phyloP scores from a whole-genome alignment of 2,888 invertebrate species.

The Cecidostiba fungosa region DNA sequence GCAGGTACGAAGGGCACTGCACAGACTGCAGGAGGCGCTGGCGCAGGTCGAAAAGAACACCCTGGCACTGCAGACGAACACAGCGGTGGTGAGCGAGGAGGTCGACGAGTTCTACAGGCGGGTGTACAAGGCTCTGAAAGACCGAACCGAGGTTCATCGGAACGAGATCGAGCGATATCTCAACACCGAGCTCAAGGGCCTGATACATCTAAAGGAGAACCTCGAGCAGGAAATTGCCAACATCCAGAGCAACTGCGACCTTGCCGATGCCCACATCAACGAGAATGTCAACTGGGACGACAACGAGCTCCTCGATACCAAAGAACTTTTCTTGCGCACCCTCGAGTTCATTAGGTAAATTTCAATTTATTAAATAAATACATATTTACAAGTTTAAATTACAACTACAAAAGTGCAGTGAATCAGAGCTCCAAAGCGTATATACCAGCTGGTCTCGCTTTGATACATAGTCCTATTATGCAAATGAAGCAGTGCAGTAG shows the following conservation, averaged over 20 bases:
- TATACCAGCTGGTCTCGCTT: too few species aligned
- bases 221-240: slow-evolving; percentile 97
- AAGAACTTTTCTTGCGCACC: slow-evolving; percentile 97
- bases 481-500: too few species aligned
- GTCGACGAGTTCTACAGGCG: slow-evolving; percentile 95
- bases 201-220: slow-evolving; percentile 94
- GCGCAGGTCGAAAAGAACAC: slow-evolving; percentile 94
- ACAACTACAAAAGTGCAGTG: too few species aligned
- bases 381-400: too few species aligned
- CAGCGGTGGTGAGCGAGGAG: slow-evolving; percentile 94
- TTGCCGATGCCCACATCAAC: slow-evolving; percentile 96
- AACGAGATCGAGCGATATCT: slow-evolving; percentile 96
- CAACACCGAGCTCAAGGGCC: slow-evolving; percentile 91
- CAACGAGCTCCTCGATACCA: slow-evolving; percentile 95
- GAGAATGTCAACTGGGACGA: slow-evolving; percentile 96
- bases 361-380: too few species aligned
- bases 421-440: too few species aligned
- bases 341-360: slow-evolving; percentile 90
- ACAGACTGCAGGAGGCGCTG: slow-evolving; percentile 93
- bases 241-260: slow-evolving; percentile 97
- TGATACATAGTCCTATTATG: too few species aligned
- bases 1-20: slow-evolving; percentile 91
- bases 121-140: slow-evolving; percentile 93
- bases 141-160: slow-evolving; percentile 92
- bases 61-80: slow-evolving; percentile 92